Percentiles rank a stretch among this genome's conserved stretches.
Evolutionary conservation across 1,140 invertebrate species (phyloP).

Genomic region (Zaprionus davidi): DNA sequence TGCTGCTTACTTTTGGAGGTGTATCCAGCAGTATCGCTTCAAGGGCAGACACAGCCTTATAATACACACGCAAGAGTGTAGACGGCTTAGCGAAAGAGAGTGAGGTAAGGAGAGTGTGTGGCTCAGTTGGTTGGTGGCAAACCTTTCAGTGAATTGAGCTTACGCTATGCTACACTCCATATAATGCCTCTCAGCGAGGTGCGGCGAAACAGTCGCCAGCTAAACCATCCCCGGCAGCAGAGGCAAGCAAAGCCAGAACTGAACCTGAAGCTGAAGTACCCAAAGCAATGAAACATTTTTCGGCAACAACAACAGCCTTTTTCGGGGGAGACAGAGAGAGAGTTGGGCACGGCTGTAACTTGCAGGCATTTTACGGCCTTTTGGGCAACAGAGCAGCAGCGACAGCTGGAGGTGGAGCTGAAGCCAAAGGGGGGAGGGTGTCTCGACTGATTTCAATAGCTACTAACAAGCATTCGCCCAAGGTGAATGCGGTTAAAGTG

Average conservation of each 20-base stretch:
- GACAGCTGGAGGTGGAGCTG: not conserved
- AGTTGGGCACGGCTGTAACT: conserved; percentile 66
- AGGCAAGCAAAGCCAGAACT: conserved; percentile 6
- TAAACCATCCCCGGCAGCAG: conserved; percentile 1
- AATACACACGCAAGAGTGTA: conserved; percentile 77
- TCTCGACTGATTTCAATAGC: conserved; percentile 71
- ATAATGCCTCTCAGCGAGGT: conserved; percentile 31
- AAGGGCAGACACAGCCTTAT: conserved; percentile 51
- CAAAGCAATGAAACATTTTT: conserved; percentile 78
- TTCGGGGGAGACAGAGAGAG: not conserved
- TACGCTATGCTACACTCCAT: conserved; percentile 69
- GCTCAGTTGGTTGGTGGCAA: conserved; percentile 58
- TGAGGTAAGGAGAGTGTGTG: conserved; percentile 1
- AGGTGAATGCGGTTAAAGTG: conserved; percentile 81
- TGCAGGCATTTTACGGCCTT: conserved; percentile 79
- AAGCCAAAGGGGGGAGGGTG: conserved; percentile 12
- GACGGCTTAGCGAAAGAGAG: conserved; percentile 28
- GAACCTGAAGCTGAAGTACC: conserved; percentile 23
- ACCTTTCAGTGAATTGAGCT: conserved; percentile 77
- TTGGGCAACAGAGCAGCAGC: conserved; percentile 51
- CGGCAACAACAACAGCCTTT: conserved; percentile 71
- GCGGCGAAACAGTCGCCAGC: conserved; percentile 6
- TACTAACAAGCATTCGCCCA: conserved; percentile 77
- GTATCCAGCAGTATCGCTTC: conserved; percentile 17
- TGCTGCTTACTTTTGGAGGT: conserved; percentile 9